These are phyloP conservation scores for Euwallacea fornicatus DNA, from an alignment of 1,140 invertebrate genomes.

Conservation along the genomic window DNA sequence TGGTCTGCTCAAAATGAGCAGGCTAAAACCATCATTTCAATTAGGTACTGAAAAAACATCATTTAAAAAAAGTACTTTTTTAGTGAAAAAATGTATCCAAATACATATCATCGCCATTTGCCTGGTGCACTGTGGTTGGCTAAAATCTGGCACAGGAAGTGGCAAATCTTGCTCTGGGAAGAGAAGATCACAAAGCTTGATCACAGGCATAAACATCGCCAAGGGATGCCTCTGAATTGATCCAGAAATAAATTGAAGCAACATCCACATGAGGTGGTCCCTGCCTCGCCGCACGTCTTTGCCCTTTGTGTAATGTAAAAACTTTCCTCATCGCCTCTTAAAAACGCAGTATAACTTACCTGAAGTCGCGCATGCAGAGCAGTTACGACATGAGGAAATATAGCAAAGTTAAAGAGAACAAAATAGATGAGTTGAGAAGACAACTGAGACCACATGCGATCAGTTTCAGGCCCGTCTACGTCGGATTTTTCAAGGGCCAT, in stretches of 20 bases:
- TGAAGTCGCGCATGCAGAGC: slow-evolving; percentile 71
- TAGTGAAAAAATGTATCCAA: slow-evolving; percentile 88
- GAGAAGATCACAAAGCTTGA: slow-evolving; percentile 88
- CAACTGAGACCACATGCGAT: slow-evolving; percentile 90
- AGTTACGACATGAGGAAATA: slow-evolving; percentile 89
- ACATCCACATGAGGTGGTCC: slow-evolving; percentile 96
- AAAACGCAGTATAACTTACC: slow-evolving; percentile 29
- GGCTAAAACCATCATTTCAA: not conserved
- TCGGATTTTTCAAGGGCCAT: slow-evolving; percentile 91
- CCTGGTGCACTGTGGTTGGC: slow-evolving; percentile 82
- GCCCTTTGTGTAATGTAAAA: slow-evolving; percentile 41
- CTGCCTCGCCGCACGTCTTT: slow-evolving; percentile 69
- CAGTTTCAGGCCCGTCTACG: slow-evolving; percentile 70
- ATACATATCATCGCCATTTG: slow-evolving; percentile 94
- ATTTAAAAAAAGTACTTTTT: slow-evolving; percentile 61
- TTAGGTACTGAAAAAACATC: not conserved
- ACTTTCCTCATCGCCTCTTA: not conserved
- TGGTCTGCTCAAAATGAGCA: slow-evolving; percentile 59
- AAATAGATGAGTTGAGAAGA: slow-evolving; percentile 96
- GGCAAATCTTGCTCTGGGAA: slow-evolving; percentile 91
- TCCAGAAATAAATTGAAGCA: slow-evolving; percentile 96
- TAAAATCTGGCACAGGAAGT: slow-evolving; percentile 85
- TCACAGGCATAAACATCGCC: slow-evolving; percentile 86
- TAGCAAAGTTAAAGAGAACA: slow-evolving; percentile 91
- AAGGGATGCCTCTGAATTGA: slow-evolving; percentile 94